Evolutionary conservation across 1,140 invertebrate species (phyloP), one percentile per base, ranked within the genome.

Genomic region (Trichonephila inaurata): DNA sequence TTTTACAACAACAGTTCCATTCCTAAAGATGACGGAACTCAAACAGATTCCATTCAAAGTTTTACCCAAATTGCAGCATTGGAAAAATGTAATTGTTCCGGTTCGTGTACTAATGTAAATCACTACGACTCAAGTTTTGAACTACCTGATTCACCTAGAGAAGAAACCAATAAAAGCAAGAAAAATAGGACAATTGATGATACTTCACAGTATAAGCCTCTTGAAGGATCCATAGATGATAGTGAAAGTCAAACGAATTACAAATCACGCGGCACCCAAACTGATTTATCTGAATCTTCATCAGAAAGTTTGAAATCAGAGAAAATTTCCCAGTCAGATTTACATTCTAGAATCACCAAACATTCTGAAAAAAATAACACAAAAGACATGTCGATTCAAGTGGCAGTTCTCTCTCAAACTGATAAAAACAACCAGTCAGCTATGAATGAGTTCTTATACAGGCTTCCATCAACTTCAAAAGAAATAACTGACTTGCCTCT

Each of bases 51-150:
- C 21, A 60, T 21, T 1, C 83, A 85, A 24, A 85, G 83, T 60
- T 85, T 85, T 60, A 85, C 51, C 24, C 58, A 61, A 21, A 44
- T 85, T n/a, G 24, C 44, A 60, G 7, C n/a, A 8, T 28, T 60
- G 10, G 83, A 85, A 85, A 28, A 61, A 85, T 85, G 83, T 51
- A 28, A 85, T 33, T 85, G 83, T 28, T 24, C 58, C 18, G 83
- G 58, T 14, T 4, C 10, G n/a, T 85, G 83, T 24, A 85, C 19
- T 24, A 28, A 85, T 60, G 4, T 19, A 60, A 85, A 28, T 10
- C 83, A 85, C 12, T 58, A 58, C 66, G 19, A 24, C 8, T 18
- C 44, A 77, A 77, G 18, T 28, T 85, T 60, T n/a, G 21, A n/a
- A 1, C 14, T 28, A n/a, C n/a, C 66, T 14, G n/a, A 69, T 14